Evolutionary conservation across 2,797 vertebrate species (phyloP).

Genomic region (Alcedo quadribrachys): DNA sequence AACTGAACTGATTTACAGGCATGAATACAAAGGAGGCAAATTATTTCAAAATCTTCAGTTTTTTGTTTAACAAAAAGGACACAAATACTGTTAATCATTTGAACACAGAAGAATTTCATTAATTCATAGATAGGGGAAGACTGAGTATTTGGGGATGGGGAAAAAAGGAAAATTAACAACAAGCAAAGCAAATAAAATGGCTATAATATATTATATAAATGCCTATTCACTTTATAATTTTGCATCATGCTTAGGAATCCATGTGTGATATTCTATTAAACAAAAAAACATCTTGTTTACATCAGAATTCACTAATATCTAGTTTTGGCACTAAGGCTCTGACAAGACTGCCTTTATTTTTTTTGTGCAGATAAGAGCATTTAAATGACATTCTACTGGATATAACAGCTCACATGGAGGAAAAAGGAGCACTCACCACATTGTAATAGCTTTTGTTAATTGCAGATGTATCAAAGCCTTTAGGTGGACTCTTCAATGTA

Average conservation of each 20-base stretch:
- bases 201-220: background rate
- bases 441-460: slow-evolving; percentile 99
- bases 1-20: background rate
- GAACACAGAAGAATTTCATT: background rate
- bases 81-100: background rate
- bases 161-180: background rate
- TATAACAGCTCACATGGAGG: background rate
- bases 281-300: background rate
- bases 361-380: background rate
- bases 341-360: background rate
- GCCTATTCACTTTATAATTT: background rate
- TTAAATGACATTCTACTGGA: background rate
- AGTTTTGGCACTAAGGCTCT: background rate
- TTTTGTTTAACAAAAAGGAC: background rate
- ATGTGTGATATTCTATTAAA: background rate
- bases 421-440: slow-evolving; percentile 83
- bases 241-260: background rate
- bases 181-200: background rate
- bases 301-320: background rate
- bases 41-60: background rate
- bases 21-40: background rate
- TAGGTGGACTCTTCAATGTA: slow-evolving; percentile 93
- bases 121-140: background rate
- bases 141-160: accelerated
- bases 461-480: slow-evolving; percentile 91